Base-by-base conservation (phyloP, 2,797 vertebrate genomes). In the Scomberomorus guttatus region DNA sequence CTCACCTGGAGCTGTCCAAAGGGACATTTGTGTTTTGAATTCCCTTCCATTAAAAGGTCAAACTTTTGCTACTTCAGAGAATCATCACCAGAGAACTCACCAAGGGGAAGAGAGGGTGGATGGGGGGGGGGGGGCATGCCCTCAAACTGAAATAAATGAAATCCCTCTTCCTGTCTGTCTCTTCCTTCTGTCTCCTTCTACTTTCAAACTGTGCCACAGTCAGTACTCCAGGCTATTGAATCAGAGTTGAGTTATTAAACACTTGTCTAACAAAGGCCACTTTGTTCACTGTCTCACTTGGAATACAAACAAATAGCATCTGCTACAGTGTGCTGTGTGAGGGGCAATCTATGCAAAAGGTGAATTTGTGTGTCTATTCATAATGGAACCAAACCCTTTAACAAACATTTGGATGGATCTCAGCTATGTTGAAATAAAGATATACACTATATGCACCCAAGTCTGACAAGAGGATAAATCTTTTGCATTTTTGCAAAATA, bases 1-100 rank as follows among this genome's bases (percentile, higher is more conserved):
- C 62, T 74, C 75, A 85, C 87, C 82, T 84, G 83, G 65, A 81
- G 82, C 72, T 50, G 46, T 85, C 85, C 37, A 58, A 51, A 55
- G 63, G 39, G 58, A 78, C 77, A 17, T 75, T 75, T 77, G 44
- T 24, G 20, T 67, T 60, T 80, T 42, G 2, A 80, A 72, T 67
- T 66, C 50, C 57, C 52, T 25, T 62, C 18, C n/a, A 29, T 81
- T 2, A 55, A 24, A 75, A 54, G 77, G 46, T 51, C 27, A 44
- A 37, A 60, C 42, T 50, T 82, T 63, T 39, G 48, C 66, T 32
- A 13, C 75, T 54, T 66, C 25, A 64, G 52, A 68, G 37, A 71
- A 76, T 77, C 39, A n/a, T 50, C 20, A 54, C 10, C 10, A 20
- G 18, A 54, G 11, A 58, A 34, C 14, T 66, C 58, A 56, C 9